phyloP scores from a whole-genome alignment of 64 coral and sea anemone species.

The Dendronephthya gigantea region DNA sequence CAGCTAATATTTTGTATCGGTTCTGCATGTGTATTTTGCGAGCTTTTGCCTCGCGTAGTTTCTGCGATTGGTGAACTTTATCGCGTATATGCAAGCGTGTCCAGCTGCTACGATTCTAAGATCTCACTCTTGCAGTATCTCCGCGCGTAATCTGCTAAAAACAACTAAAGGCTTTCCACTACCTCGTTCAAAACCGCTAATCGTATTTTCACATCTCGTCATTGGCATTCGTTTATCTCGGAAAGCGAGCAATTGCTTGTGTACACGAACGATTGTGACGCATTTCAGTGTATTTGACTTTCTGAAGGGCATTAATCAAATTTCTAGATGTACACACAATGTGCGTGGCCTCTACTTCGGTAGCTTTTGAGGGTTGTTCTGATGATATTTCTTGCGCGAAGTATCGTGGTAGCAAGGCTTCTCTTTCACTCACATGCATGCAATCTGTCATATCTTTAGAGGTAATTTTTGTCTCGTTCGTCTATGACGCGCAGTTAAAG shows the following conservation, averaged over 20 bases:
- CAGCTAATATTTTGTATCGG: not conserved
- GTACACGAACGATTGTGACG: not conserved
- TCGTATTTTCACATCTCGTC: slow-evolving; percentile 3
- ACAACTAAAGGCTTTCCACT: not conserved
- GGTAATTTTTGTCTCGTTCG: not conserved
- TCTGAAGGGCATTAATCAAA: not conserved
- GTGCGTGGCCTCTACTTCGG: not conserved
- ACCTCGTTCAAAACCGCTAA: slow-evolving; percentile 2
- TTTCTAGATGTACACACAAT: not conserved
- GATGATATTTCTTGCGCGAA: not conserved
- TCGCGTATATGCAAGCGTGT: not conserved
- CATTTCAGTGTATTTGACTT: not conserved
- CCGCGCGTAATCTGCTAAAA: not conserved
- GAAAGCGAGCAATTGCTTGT: not conserved
- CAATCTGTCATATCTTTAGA: not conserved
- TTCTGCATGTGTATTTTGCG: not conserved
- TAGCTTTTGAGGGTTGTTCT: not conserved
- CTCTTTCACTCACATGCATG: not conserved
- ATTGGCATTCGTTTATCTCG: not conserved
- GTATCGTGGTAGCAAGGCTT: not conserved
- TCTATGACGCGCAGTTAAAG: not conserved
- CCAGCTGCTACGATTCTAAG: not conserved
- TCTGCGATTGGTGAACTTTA: too few relatives aligned
- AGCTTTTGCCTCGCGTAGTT: not conserved
- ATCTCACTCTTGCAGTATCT: not conserved